phyloP scores from a whole-genome alignment of 2,888 invertebrate species.

The Ormyrus thymus region DNA sequence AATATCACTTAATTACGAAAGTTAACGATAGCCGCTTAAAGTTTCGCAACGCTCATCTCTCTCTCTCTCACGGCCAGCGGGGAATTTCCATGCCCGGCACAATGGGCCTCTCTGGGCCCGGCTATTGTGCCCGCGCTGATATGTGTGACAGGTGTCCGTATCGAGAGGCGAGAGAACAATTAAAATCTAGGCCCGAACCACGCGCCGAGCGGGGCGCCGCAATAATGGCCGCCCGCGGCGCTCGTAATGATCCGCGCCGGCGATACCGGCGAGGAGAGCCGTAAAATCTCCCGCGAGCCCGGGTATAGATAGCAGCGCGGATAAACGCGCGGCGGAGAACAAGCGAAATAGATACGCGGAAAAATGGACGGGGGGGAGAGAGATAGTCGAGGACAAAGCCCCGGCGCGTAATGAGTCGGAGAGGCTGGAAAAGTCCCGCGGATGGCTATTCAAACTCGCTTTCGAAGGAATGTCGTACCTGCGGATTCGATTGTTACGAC shows the following conservation, averaged over 20 bases:
- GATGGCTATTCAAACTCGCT: no score
- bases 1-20: conserved; percentile 38
- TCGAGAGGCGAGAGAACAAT: conserved; percentile 60
- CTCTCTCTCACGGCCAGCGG: neutral
- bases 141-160: conserved; percentile 69
- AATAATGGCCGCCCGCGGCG: conserved; percentile 59
- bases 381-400: no score
- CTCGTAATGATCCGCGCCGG: conserved; percentile 41
- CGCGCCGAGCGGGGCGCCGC: conserved; percentile 38
- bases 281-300: conserved; percentile 25
- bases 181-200: conserved; percentile 62
- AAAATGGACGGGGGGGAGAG: conserved; percentile 10
- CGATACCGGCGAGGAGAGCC: conserved; percentile 22
- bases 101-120: conserved; percentile 18
- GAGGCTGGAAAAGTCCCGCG: no score
- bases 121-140: conserved; percentile 52
- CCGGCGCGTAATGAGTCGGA: no score
- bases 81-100: conserved; percentile 35
- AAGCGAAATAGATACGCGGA: neutral
- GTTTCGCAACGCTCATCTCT: conserved; percentile 54
- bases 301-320: conserved; percentile 8
- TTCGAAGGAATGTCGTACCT: no score
- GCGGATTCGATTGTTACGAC: no score
- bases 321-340: neutral
- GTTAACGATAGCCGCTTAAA: conserved; percentile 17